Evolutionary conservation across 2,797 vertebrate species (phyloP).

Genomic region (Sebastes steindachneri): DNA sequence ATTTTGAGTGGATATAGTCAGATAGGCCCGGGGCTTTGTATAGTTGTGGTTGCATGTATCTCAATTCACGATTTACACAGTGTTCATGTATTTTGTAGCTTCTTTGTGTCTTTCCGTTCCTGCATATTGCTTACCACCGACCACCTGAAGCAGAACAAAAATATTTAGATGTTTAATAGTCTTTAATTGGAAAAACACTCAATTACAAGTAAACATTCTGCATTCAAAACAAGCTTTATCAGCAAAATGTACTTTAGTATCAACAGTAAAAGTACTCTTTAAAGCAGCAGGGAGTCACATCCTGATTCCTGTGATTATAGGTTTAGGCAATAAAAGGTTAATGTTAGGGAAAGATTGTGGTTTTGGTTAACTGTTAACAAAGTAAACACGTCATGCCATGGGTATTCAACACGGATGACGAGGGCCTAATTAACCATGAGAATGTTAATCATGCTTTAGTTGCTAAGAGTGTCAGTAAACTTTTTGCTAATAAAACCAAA

Average conservation of each 20-base stretch:
- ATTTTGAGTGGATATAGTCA: neutral
- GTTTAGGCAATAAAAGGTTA: neutral
- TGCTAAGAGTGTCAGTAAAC: too few relatives aligned
- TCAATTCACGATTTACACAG: neutral
- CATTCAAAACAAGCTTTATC: too few relatives aligned
- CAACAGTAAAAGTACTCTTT: neutral
- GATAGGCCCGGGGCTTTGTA: neutral
- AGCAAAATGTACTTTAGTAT: too few relatives aligned
- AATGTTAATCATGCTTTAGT: neutral
- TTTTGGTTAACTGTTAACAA: neutral
- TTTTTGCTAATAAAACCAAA: fast-evolving
- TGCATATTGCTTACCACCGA: too few relatives aligned
- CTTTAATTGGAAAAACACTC: too few relatives aligned
- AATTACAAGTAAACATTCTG: too few relatives aligned
- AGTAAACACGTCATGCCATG: neutral
- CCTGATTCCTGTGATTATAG: neutral
- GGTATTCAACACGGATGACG: neutral
- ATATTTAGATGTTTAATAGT: too few relatives aligned
- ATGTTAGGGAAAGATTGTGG: neutral
- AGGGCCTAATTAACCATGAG: neutral
- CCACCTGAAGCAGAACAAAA: too few relatives aligned
- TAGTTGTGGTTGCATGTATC: neutral
- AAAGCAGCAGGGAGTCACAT: neutral
- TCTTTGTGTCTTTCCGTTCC: neutral
- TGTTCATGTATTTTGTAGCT: neutral